Evolutionary conservation across 2,888 invertebrate species (phyloP), one percentile per base, ranked within the genome.

Genomic region (Xylota segnis): DNA sequence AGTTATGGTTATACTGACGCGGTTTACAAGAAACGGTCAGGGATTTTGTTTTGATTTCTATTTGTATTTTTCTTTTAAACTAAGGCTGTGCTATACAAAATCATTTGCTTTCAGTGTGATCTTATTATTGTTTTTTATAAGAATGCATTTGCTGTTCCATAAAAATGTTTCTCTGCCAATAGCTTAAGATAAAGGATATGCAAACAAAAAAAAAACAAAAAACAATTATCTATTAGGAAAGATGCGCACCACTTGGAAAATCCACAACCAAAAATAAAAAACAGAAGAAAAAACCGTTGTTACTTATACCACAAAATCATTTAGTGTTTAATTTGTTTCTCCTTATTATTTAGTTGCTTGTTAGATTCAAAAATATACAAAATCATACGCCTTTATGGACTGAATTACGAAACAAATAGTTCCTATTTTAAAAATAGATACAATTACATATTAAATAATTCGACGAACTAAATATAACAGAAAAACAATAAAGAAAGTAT

Each of bases 401-500:
- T 23, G 3, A 23, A 23, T 23, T 23, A 23, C 23, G 3, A 23
- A 23, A 23, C 23, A 23, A 23, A 23, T 23, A 23, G 23, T 2
- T 23, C 23, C 23, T 23, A 23, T 23, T 23, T 23, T 23, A 23
- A 23, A 23, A 75, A 77, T 83, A 77, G 83, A 83, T 83, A 83
- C 77, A 83, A 83, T 83, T 83, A 32, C 34, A 37, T 16, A 47
- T 47, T 70, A 45, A 71, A 59, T 32, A 12, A 37, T 34, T 43
- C 0, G n/a, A 63, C 37, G 12, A 12, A 59, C 10, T 32, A 72
- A 14, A 32, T 27, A 47, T 12, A 32, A 56, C 45, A 45, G 45
- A 61, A 9, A 27, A 52, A 70, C 45, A 12, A 47, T 71, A 43
- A 5, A 65, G 84, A 84, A 84, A 84, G 84, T 81, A 84, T 84